Evolutionary conservation across 37 sponge, comb jelly and placozoan species (phyloP).

Genomic region (Beroe ovata): DNA sequence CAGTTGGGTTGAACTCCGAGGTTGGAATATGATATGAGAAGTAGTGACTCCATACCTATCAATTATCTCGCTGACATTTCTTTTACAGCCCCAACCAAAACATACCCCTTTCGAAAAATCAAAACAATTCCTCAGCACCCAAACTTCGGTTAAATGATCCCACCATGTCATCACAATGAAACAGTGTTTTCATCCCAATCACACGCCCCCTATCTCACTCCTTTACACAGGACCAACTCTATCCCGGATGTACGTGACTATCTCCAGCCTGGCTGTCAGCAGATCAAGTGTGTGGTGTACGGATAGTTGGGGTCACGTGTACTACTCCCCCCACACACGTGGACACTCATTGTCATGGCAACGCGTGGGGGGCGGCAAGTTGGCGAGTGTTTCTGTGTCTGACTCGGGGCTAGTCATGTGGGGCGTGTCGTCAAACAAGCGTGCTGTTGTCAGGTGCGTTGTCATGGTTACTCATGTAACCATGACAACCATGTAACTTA

Average conservation of each 20-base stretch:
- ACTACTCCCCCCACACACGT: conserved; percentile 45
- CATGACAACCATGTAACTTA: no score
- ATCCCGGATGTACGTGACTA: conserved; percentile 39
- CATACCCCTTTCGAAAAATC: no score
- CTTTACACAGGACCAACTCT: conserved; percentile 7
- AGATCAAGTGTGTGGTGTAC: conserved; percentile 25
- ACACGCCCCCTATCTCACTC: background rate
- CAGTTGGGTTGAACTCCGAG: conserved; percentile 9
- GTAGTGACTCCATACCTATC: no score
- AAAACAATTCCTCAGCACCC: no score
- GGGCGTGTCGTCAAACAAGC: conserved; percentile 26
- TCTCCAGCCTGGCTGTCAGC: conserved; percentile 19
- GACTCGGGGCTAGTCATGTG: conserved; percentile 10
- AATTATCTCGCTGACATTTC: no score
- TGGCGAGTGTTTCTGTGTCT: background rate
- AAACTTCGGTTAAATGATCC: no score
- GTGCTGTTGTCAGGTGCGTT: conserved; percentile 30
- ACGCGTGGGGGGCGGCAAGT: background rate
- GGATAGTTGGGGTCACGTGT: conserved; percentile 19
- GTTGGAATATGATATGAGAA: background rate
- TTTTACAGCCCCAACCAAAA: no score
- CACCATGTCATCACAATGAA: no score
- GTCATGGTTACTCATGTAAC: no score
- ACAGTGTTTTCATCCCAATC: no score
- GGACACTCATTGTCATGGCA: conserved; percentile 21